phyloP scores from a whole-genome alignment of 2,888 invertebrate species.

The Stenurella melanura region DNA sequence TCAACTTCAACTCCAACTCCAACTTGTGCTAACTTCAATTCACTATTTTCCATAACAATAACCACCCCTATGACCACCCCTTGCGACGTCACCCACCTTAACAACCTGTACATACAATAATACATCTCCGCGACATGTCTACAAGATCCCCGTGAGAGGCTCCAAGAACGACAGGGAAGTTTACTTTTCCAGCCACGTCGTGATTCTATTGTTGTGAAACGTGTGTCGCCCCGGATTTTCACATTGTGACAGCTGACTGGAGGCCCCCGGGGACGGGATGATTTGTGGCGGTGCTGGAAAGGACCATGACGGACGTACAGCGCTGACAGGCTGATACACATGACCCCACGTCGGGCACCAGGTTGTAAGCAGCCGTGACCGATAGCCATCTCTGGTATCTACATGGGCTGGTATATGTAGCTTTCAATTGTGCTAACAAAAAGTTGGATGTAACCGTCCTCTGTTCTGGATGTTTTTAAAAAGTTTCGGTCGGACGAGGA shows the following conservation, averaged over 20 bases:
- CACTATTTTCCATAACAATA: conserved; percentile 50
- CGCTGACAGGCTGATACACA: conserved; percentile 26
- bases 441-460: background rate
- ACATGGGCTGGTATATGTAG: conserved; percentile 7
- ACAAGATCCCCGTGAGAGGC: conserved; percentile 32
- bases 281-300: conserved; percentile 58
- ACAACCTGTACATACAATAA: conserved; percentile 42
- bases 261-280: conserved; percentile 65
- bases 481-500: background rate
- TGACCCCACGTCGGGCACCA: conserved; percentile 17
- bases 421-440: background rate
- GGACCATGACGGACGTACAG: conserved; percentile 34
- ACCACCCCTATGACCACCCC: conserved; percentile 10
- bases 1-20: conserved; percentile 11
- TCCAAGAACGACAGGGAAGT: conserved; percentile 43
- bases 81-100: conserved; percentile 1
- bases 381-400: conserved; percentile 15
- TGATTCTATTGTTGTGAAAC: conserved; percentile 73
- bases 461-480: background rate
- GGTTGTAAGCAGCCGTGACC: conserved; percentile 23
- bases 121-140: conserved; percentile 35
- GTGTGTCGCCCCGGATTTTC: conserved; percentile 72
- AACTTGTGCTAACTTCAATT: conserved; percentile 34
- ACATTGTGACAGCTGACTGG: conserved; percentile 72
- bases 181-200: conserved; percentile 73